Conservation (phyloP, 2,888 invertebrate species). For the Metacarcinus magister region DNA sequence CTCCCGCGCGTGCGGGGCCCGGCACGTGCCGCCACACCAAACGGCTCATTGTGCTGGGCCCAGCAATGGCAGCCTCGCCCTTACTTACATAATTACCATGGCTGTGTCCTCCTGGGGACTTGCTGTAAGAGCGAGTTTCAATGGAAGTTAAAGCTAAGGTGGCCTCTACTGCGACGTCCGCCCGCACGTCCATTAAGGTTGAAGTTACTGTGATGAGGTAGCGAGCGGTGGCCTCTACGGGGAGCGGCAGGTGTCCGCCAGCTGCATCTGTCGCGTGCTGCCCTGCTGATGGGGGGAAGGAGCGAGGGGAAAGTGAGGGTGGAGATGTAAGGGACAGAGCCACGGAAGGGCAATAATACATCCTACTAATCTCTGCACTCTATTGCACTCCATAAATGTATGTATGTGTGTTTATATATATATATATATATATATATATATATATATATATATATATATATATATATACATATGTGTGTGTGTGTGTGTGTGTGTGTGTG, state of each 20-base stretch:
- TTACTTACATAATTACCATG: conserved; percentile 18
- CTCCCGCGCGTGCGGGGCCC: conserved; percentile 65
- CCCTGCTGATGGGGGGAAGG: conserved; percentile 10
- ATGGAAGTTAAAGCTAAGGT: background rate
- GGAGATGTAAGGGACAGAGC: conserved; percentile 13
- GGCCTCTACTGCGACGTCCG: conserved; percentile 6
- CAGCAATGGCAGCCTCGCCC: conserved; percentile 36
- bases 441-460: conserved; percentile 48
- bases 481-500: background rate
- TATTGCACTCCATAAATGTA: too few relatives aligned
- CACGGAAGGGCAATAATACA: background rate
- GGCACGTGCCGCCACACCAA: conserved; percentile 64
- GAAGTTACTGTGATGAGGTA: background rate
- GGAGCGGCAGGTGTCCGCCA: conserved; percentile 68
- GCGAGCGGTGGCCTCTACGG: conserved; percentile 41
- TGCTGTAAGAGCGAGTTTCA: conserved; percentile 49
- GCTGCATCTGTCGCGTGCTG: conserved; percentile 68
- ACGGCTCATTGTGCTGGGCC: conserved; percentile 27
- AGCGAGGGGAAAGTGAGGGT: conserved; percentile 3
- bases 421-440: conserved; percentile 35
- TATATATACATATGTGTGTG: conserved; percentile 22
- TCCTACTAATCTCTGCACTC: background rate
- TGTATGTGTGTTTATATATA: background rate
- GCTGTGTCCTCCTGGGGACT: background rate
- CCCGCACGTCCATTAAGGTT: conserved; percentile 62